Base-by-base conservation (phyloP, 1,140 invertebrate species). In the Dendroctonus ponderosae region DNA sequence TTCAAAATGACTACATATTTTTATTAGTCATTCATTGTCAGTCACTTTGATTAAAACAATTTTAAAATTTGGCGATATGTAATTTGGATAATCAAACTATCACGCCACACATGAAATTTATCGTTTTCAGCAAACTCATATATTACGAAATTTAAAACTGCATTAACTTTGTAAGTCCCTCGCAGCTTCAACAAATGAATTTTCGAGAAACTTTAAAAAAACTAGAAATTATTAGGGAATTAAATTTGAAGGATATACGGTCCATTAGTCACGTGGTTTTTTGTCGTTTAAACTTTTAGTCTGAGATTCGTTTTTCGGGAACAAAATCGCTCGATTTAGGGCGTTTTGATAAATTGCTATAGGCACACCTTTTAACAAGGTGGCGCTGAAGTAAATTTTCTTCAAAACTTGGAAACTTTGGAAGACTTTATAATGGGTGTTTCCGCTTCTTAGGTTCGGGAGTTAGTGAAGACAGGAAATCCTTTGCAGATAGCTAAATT, bases 181-280 rank as follows among this genome's bases (percentile, higher is more conserved):
- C 51, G 59, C 46, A 61, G 59, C 59, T 41, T 49, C 15, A 61
- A 61, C 59, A 61, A 61, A 61, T 61, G 59, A 61, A 61, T 41
- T 61, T 61, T 61, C 59, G 48, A 46, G 15, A 51, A 61, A 61
- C 44, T 49, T 61, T 59, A 49, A 51, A 50, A 61, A 61, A 61
- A 50, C 46, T 46, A 61, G 46, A 51, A 61, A 61, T 61, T 61
- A 61, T 61, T 50, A 41, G 44, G 48, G 59, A 61, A 61, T 61
- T 61, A 61, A 61, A 50, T 61, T 51, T 61, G 59, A 61, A 61
- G 59, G 59, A 61, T 61, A 61, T 61, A 61, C 59, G 59, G 59
- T 61, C 59, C 59, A 61, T 61, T 61, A 61, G 59, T 61, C 59
- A 40, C 37, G 50, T 14, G 37, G 26, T 61, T 61, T 61, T 62